A percentile compares a stretch with the other conserved stretches of the same genome.
Evolutionary conservation across 2,113 vertebrate species (phyloP).

Genomic region (Corythoichthys intestinalis): DNA sequence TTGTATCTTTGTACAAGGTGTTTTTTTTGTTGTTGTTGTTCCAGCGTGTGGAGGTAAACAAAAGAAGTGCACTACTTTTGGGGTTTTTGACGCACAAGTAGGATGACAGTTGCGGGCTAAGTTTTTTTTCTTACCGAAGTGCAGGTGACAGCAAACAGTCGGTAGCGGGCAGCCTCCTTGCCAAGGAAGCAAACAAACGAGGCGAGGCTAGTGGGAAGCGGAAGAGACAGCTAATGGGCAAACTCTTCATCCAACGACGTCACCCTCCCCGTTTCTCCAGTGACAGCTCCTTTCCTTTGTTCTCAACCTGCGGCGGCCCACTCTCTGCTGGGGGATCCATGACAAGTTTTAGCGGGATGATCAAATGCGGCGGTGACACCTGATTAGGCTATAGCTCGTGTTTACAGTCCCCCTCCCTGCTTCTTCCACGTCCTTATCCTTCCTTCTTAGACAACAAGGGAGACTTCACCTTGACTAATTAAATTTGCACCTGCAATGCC

Average conservation of each 20-base stretch:
- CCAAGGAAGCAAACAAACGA: slow-evolving; percentile 45
- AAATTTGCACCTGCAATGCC: slow-evolving; percentile 89
- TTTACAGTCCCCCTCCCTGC: slow-evolving; percentile 81
- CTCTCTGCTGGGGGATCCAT: slow-evolving; percentile 87
- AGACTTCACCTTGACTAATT: slow-evolving; percentile 89
- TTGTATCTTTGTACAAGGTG: slow-evolving; percentile 35
- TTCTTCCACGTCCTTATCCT: slow-evolving; percentile 53
- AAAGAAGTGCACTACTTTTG: slow-evolving; percentile 37
- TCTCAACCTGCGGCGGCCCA: slow-evolving; percentile 75
- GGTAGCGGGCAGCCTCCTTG: slow-evolving; percentile 54
- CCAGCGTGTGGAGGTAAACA: slow-evolving; percentile 22
- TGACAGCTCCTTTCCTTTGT: slow-evolving; percentile 90
- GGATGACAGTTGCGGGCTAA: slow-evolving; percentile 43
- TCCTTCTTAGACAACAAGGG: slow-evolving; percentile 77
- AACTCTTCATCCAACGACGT: slow-evolving; percentile 76
- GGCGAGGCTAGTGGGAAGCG: slow-evolving; percentile 42
- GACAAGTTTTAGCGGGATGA: slow-evolving; percentile 88
- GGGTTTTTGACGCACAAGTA: slow-evolving; percentile 27
- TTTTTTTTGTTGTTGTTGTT: slow-evolving; percentile 13
- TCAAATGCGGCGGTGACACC: slow-evolving; percentile 91
- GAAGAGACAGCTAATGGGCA: slow-evolving; percentile 82
- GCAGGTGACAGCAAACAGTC: slow-evolving; percentile 60
- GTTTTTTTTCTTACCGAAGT: slow-evolving; percentile 47
- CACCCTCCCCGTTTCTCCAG: slow-evolving; percentile 68
- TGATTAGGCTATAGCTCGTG: slow-evolving; percentile 88